Conservation (phyloP, 2,888 invertebrate genomes). For the Mythimna albipuncta region DNA sequence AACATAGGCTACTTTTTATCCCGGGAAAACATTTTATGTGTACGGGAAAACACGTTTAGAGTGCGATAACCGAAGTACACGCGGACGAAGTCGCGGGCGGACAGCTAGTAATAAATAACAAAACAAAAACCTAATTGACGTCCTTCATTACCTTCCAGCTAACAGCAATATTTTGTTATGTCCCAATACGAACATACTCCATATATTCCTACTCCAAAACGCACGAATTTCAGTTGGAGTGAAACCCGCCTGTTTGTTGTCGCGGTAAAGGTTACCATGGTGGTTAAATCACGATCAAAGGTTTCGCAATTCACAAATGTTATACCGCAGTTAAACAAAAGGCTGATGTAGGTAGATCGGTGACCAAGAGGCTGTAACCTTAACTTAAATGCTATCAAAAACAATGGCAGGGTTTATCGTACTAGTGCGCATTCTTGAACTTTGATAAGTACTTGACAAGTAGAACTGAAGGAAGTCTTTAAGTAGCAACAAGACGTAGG, state of each 20-base stretch:
- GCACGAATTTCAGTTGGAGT: background rate
- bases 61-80: too few relatives aligned
- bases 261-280: slow-evolving; percentile 37
- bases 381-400: background rate
- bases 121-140: too few relatives aligned
- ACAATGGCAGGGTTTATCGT: background rate
- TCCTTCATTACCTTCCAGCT: too few relatives aligned
- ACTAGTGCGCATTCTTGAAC: background rate
- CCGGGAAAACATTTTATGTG: too few relatives aligned
- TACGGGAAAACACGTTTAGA: too few relatives aligned
- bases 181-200: background rate
- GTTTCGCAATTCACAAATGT: slow-evolving; percentile 38
- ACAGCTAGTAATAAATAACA: too few relatives aligned
- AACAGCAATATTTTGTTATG: background rate
- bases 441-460: background rate
- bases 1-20: too few relatives aligned
- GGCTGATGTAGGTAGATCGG: background rate
- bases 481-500: background rate
- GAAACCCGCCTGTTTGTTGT: background rate
- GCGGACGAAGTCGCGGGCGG: too few relatives aligned
- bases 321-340: slow-evolving; percentile 16
- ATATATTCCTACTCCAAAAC: background rate
- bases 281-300: slow-evolving; percentile 25
- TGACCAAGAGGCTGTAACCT: background rate
- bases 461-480: background rate